Evolutionary conservation across 92 coral and sea anemone species (phyloP).

Genomic region (Umimayanthus chanpuru): DNA sequence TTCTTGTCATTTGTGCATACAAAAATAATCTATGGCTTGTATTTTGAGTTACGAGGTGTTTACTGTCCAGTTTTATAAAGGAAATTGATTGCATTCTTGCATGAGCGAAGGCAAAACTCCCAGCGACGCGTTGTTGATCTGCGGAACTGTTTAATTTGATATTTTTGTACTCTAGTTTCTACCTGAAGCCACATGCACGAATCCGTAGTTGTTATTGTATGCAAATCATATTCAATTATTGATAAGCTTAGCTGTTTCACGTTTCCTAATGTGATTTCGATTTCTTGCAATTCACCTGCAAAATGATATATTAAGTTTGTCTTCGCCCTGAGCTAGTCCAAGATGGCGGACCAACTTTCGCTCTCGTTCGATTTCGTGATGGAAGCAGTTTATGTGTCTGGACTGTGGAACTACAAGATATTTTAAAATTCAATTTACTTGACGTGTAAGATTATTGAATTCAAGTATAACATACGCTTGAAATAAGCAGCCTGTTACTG

Average conservation of each 20-base stretch:
- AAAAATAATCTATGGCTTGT: not conserved
- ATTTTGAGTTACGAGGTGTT: not conserved
- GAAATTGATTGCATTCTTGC: conserved; percentile 2
- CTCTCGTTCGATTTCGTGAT: not conserved
- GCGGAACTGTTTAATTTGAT: conserved; percentile 1
- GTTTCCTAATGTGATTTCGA: conserved; percentile 32
- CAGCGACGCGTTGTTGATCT: not conserved
- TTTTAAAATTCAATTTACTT: not conserved
- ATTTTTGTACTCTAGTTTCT: not conserved
- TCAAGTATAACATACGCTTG: too few relatives aligned
- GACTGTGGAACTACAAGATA: not conserved
- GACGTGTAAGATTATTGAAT: not conserved
- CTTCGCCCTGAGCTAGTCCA: conserved; percentile 39
- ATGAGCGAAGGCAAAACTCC: not conserved
- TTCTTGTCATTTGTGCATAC: not conserved
- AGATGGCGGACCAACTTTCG: conserved; percentile 59
- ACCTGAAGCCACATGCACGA: conserved; percentile 33
- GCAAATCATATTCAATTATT: conserved; percentile 46
- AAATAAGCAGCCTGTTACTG: too few relatives aligned
- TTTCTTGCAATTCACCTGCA: conserved; percentile 44
- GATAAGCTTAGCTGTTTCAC: not conserved
- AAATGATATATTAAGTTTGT: conserved; percentile 30
- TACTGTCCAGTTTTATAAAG: not conserved
- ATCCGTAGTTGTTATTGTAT: conserved; percentile 29
- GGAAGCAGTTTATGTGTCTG: not conserved